Evolutionary conservation across 2,888 invertebrate species (phyloP).

Genomic region (Cremastinae sp.): DNA sequence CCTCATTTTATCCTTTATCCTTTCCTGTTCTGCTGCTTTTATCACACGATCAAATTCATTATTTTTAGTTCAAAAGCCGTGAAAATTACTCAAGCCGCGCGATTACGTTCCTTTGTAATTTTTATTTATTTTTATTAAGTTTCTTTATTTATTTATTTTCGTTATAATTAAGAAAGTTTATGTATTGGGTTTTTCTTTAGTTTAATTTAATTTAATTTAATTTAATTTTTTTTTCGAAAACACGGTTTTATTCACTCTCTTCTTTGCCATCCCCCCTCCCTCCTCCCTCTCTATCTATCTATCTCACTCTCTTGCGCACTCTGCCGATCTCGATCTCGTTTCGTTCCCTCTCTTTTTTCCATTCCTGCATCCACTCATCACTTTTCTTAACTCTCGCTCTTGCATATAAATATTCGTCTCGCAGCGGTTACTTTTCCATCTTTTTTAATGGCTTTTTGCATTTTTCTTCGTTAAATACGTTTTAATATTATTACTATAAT

Average conservation of each 20-base stretch:
- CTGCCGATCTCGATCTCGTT: too few relatives aligned
- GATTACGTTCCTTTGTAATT: conserved; percentile 43
- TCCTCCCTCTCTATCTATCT: conserved; percentile 31
- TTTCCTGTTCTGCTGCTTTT: conserved; percentile 58
- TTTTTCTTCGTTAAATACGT: conserved; percentile 49
- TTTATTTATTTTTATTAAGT: conserved; percentile 33
- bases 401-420: not conserved
- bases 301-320: conserved; percentile 19
- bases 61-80: conserved; percentile 60
- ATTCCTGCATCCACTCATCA: too few relatives aligned
- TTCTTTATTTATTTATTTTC: conserved; percentile 40
- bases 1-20: conserved; percentile 58
- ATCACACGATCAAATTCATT: conserved; percentile 44
- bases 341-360: too few relatives aligned
- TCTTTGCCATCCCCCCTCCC: conserved; percentile 34
- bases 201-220: conserved; percentile 12
- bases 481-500: conserved; percentile 54
- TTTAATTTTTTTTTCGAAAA: conserved; percentile 11
- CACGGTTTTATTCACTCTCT: not conserved
- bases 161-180: conserved; percentile 54
- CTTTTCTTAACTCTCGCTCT: not conserved
- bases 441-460: not conserved
- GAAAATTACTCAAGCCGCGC: conserved; percentile 62
- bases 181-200: conserved; percentile 38
- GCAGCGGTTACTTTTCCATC: conserved; percentile 10